phyloP scores from a whole-genome alignment of 2,888 invertebrate species.

The Strigamia maritima region DNA sequence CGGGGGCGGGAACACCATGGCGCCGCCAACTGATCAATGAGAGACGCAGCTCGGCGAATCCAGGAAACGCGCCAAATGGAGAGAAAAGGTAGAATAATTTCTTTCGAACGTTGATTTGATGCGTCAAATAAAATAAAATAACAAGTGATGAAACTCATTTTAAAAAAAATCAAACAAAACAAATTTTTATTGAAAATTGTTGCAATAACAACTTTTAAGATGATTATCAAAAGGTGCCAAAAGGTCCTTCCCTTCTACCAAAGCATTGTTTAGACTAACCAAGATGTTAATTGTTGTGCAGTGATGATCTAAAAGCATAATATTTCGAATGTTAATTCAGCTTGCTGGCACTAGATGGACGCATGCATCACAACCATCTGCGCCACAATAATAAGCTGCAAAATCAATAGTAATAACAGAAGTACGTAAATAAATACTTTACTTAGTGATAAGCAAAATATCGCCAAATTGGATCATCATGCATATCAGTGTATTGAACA shows the following conservation, averaged over 20 bases:
- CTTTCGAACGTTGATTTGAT: background rate
- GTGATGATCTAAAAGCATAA: background rate
- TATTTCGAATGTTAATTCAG: background rate
- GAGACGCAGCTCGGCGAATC: conserved; percentile 17
- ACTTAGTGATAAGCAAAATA: background rate
- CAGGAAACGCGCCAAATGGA: background rate
- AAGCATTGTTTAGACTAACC: background rate
- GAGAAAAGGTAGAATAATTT: conserved; percentile 13
- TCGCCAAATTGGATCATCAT: background rate
- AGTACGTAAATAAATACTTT: too few species aligned
- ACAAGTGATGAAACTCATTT: background rate
- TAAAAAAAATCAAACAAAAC: background rate
- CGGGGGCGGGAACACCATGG: conserved; percentile 27
- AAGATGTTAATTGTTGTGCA: background rate
- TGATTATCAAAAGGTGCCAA: background rate
- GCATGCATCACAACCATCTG: background rate
- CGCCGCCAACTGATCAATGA: conserved; percentile 21
- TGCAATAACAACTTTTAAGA: background rate
- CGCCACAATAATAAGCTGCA: background rate
- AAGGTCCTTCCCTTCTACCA: background rate
- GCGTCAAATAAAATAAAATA: background rate
- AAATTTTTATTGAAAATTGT: background rate
- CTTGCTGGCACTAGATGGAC: background rate
- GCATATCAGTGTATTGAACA: background rate
- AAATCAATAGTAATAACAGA: background rate